Conservation (phyloP, 1,140 invertebrate species). For the Bombus ignitus region DNA sequence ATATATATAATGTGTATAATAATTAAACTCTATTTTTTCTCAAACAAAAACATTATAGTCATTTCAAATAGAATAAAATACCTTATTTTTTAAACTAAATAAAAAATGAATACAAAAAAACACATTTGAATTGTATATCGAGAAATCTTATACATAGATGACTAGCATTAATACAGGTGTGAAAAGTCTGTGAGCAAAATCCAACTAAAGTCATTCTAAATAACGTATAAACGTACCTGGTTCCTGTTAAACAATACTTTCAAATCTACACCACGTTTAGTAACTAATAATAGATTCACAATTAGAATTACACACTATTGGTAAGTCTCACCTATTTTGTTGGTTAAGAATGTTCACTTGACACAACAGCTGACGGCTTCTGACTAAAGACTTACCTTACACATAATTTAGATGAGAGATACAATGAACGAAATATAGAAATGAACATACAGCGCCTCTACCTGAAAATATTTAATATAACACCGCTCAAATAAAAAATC, state of each 20-base stretch:
- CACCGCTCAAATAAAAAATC: not conserved
- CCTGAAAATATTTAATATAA: not conserved
- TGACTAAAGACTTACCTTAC: constrained; percentile 33
- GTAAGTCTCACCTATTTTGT: constrained; percentile 60
- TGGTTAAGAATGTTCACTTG: constrained; percentile 68
- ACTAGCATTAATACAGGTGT: constrained; percentile 43
- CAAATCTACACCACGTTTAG: not conserved
- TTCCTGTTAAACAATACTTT: constrained; percentile 20
- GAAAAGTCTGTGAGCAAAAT: constrained; percentile 24
- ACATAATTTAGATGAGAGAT: constrained; percentile 32
- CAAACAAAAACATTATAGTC: not conserved
- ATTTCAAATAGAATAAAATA: not conserved
- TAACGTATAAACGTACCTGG: constrained; percentile 31
- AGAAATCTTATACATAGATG: constrained; percentile 43
- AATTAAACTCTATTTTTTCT: not conserved
- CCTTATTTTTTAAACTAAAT: not conserved
- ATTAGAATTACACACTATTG: constrained; percentile 20
- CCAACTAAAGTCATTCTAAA: not conserved
- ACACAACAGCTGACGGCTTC: constrained; percentile 69
- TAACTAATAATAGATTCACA: constrained; percentile 15
- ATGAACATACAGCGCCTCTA: not conserved
- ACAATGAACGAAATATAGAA: not conserved
- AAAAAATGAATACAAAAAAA: not conserved
- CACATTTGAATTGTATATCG: constrained; percentile 4
- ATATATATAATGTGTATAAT: not conserved